Evolutionary conservation across 2,113 vertebrate species (phyloP).

Genomic region (Neolamprologus toae): DNA sequence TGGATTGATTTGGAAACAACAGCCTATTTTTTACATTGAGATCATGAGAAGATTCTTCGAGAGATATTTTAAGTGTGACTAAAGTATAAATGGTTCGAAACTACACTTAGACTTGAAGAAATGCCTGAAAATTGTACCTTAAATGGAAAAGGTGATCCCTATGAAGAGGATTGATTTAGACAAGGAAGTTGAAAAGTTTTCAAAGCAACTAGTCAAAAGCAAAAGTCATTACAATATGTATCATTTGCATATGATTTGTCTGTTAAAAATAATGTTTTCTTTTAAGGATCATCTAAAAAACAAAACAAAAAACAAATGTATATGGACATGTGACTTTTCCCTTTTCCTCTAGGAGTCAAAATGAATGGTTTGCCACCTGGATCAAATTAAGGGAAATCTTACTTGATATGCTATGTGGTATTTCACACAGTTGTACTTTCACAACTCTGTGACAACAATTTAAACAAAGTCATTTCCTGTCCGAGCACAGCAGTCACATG

Average conservation of each 20-base stretch:
- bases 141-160: neutral
- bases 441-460: neutral
- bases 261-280: neutral
- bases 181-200: neutral
- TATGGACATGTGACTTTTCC: neutral
- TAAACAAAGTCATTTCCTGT: neutral
- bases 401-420: neutral
- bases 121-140: neutral
- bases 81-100: neutral
- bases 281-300: neutral
- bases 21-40: neutral
- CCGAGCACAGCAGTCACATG: neutral
- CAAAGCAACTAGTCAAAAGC: neutral
- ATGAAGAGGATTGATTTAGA: neutral
- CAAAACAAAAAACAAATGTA: neutral
- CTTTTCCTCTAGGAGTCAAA: neutral
- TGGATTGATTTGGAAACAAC: neutral
- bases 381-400: neutral
- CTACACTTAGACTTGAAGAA: neutral
- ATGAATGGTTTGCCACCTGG: neutral
- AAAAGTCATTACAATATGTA: neutral
- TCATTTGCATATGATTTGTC: neutral
- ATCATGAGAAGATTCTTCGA: neutral
- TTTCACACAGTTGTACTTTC: neutral
- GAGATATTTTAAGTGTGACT: neutral